phyloP scores from a whole-genome alignment of 2,888 invertebrate genomes.

The Hedya salicella region DNA sequence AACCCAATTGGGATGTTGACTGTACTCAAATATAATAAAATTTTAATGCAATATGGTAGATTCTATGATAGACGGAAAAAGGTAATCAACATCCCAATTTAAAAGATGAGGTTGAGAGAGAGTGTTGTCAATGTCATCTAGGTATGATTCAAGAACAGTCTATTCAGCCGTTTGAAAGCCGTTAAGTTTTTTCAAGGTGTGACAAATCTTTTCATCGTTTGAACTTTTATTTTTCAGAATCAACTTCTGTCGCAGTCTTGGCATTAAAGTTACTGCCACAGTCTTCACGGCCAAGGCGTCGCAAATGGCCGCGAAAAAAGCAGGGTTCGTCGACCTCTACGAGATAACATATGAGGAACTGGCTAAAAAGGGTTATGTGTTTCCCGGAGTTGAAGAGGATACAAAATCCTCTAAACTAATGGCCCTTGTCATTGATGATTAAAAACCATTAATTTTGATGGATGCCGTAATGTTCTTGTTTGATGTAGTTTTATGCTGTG shows the following conservation, averaged over 20 bases:
- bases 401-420: slow-evolving; percentile 77
- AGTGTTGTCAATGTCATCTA: no score
- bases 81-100: no score
- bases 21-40: no score
- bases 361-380: slow-evolving; percentile 68
- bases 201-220: no score
- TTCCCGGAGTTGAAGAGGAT: slow-evolving; percentile 71
- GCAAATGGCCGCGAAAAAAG: slow-evolving; percentile 78
- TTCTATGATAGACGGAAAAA: no score
- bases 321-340: slow-evolving; percentile 73
- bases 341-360: slow-evolving; percentile 78
- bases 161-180: no score
- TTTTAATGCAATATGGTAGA: no score
- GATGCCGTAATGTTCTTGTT: not conserved
- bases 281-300: slow-evolving; percentile 83
- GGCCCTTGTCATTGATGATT: slow-evolving; percentile 63
- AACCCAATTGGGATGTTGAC: no score
- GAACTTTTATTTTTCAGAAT: slow-evolving; percentile 66
- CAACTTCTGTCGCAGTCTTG: slow-evolving; percentile 79
- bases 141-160: no score
- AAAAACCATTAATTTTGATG: not conserved
- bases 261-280: slow-evolving; percentile 77
- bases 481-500: not conserved
- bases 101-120: no score
- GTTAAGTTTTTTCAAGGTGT: no score